Base-by-base conservation (phyloP, 92 coral and sea anemone species). In the Scolanthus callimorphus region DNA sequence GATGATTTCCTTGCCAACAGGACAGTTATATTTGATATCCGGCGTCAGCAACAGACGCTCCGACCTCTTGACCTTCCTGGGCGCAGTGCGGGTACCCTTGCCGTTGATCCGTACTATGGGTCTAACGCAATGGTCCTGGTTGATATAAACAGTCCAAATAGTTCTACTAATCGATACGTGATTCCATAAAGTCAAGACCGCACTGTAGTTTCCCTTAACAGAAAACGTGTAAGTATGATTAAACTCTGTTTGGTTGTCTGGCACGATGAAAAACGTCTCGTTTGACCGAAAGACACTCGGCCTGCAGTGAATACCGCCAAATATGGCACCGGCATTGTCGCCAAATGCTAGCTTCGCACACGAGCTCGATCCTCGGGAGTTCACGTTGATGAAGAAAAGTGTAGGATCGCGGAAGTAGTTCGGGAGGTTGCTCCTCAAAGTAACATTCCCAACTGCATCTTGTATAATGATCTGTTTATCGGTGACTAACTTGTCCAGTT, bases 361-460 rank as follows among this genome's bases (percentile, higher is more conserved):
- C 0, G 86, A 47, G 58, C 68, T 80, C 10, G 90, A 65, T 39
- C 88, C 87, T 13, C 74, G 61, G 0, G 76, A 75, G 2, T 71
- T 55, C 23, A 86, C 63, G 31, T 73, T 69, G 27, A 91, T 44
- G 20, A 63, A 23, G 44, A 91, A 88, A 17, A 49, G 26, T 1
- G 96, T 88, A 11, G 86, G 81, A 44, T 91, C 96, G 3, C 87
- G 84, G 23, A 43, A 71, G 46, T 71, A 91, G 0, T 70, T 69
- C 15, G 88, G 78, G 29, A 71, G 55, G 39, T 55, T 60, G 11
- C 78, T 63, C 58, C n/a, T 73, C 11, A 88, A 51, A 0, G 67
- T 31, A 20, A 77, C 49, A 9, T 63, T 49, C 17, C 69, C 71
- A 2, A 83, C 75, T 3, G 78, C 64, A 20, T 78, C 43, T 58